Evolutionary conservation across 2,113 vertebrate genomes (phyloP), one percentile per base, ranked within the genome.

Genomic region (Zeus faber): DNA sequence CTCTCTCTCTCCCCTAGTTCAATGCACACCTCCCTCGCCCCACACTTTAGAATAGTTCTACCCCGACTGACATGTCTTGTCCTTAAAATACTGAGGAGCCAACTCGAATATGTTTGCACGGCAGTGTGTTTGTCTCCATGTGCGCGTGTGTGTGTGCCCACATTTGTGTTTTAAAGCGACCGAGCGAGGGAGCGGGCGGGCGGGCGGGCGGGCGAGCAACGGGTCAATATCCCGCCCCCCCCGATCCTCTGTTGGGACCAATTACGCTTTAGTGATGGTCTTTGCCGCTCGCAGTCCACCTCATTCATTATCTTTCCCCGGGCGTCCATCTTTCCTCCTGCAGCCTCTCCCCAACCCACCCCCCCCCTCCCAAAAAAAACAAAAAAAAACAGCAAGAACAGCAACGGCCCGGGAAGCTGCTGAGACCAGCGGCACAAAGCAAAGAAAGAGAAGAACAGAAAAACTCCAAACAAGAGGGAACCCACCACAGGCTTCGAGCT

Each of bases 231-330:
- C 62, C 65, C 62, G 67, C n/a, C n/a, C n/a, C n/a, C n/a, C n/a
- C n/a, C n/a, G 23, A 68, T 26, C 55, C 67, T 82, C 85, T 80
- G 80, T 64, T 73, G 79, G 69, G 76, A 80, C 79, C 76, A 76
- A 76, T 89, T 85, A 74, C 51, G 59, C 61, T 87, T 83, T 74
- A 77, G 65, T 83, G 80, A 84, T 84, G 65, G 77, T 79, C 88
- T 87, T 85, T 63, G 22, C 79, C 80, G 82, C 81, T 67, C 82
- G 67, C 81, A 72, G 75, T 81, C 81, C 62, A 82, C 67, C 85
- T 88, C 84, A 88, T 87, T 89, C 80, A 86, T 88, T 88, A 83
- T 80, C 76, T 74, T 83, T 85, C 70, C 47, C 65, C 65, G 83
- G 63, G 51, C 70, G 84, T 87, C 76, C 62, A 84, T 80, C 83